Evolutionary conservation across 2,797 vertebrate genomes (phyloP).

Genomic region (Mycteria americana): DNA sequence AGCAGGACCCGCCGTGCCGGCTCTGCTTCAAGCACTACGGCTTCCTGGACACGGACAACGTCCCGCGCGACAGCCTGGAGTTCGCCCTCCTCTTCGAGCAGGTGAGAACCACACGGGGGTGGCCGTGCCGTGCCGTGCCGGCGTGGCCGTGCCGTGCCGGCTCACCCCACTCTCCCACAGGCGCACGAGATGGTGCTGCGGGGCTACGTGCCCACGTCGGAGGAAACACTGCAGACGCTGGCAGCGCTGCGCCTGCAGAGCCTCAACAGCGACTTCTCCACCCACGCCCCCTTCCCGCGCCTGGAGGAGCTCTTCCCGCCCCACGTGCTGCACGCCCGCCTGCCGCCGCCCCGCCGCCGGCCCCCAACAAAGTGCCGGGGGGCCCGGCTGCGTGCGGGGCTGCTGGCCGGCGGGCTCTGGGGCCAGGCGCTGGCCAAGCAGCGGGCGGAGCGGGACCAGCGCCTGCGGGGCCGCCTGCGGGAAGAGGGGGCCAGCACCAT

Average conservation of each 20-base stretch:
- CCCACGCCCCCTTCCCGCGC: slow-evolving; percentile 79
- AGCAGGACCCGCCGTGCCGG: slow-evolving; percentile 79
- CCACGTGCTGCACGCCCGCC: slow-evolving; percentile 73
- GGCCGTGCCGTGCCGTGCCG: background rate
- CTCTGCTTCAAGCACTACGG: slow-evolving; percentile 94
- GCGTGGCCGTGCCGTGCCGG: rapidly evolving
- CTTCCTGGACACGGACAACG: slow-evolving; percentile 85
- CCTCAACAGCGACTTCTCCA: slow-evolving; percentile 87
- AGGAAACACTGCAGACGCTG: slow-evolving; percentile 86
- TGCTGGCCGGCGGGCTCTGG: slow-evolving; percentile 80
- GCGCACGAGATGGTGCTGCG: slow-evolving; percentile 90
- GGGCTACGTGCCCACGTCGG: slow-evolving; percentile 85
- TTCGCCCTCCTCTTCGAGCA: slow-evolving; percentile 92
- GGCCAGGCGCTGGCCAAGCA: slow-evolving; percentile 77
- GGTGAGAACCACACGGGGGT: slow-evolving; percentile 66
- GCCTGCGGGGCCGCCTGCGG: slow-evolving; percentile 77
- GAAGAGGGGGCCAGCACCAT: slow-evolving; percentile 81
- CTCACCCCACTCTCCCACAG: slow-evolving; percentile 46
- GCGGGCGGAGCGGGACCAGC: slow-evolving; percentile 69
- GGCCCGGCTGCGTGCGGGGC: slow-evolving; percentile 56
- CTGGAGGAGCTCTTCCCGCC: slow-evolving; percentile 85
- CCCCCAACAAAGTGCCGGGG: slow-evolving; percentile 67
- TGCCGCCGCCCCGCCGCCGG: slow-evolving; percentile 68
- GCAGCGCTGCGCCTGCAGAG: slow-evolving; percentile 89
- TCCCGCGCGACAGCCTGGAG: slow-evolving; percentile 88